Percentiles rank a stretch among this genome's conserved stretches.
phyloP scores from a whole-genome alignment of 2,113 vertebrate species.

The Nipponia nippon region DNA sequence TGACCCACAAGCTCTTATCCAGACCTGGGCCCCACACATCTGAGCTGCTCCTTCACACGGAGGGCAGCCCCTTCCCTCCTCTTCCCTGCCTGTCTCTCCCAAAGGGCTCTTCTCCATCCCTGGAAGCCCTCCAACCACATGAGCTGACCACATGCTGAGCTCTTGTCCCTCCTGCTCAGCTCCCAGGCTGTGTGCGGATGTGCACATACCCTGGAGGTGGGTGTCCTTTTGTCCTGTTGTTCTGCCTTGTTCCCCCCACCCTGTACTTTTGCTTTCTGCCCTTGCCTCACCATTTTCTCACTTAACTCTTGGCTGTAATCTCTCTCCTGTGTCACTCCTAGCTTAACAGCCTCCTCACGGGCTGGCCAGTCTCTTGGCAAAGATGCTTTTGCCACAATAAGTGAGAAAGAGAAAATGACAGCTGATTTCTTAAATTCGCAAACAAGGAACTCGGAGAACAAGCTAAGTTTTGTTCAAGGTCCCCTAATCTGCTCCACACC shows the following conservation, averaged over 20 bases:
- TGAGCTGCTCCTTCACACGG: not conserved
- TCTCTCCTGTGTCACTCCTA: not conserved
- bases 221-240: not conserved
- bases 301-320: not conserved
- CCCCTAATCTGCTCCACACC: not conserved
- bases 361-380: not conserved
- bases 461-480: not conserved
- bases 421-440: not conserved
- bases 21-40: not conserved
- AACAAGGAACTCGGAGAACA: not conserved
- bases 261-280: not conserved
- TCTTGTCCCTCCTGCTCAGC: not conserved
- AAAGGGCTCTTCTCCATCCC: fast-evolving
- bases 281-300: not conserved
- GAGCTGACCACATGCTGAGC: not conserved
- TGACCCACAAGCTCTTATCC: fast-evolving
- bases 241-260: not conserved
- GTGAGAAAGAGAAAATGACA: not conserved
- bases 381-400: not conserved
- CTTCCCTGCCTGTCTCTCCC: not conserved
- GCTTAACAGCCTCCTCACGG: not conserved
- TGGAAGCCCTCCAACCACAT: not conserved
- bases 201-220: not conserved
- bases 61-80: not conserved
- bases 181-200: not conserved